Percentiles rank a stretch among this genome's conserved stretches.
Conservation (phyloP, 2,113 vertebrate species). For the Hypanus sabinus region DNA sequence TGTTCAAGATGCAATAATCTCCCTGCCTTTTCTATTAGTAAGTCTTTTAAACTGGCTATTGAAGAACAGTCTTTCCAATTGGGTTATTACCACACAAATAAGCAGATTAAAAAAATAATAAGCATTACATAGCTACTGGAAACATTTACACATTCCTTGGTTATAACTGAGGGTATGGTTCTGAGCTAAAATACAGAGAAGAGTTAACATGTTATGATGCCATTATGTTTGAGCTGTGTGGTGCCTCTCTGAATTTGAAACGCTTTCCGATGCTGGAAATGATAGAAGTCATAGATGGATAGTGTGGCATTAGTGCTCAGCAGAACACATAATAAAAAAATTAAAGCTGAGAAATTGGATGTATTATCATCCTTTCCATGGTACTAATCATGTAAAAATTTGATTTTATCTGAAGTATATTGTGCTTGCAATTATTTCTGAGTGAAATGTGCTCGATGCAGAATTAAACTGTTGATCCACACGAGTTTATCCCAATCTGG, state of each 20-base stretch:
- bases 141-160: neutral
- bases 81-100: neutral
- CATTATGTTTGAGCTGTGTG: neutral
- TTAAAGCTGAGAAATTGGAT: neutral
- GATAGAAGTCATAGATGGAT: neutral
- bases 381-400: too few species aligned
- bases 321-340: neutral
- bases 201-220: too few species aligned
- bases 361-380: too few species aligned
- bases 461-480: too few species aligned
- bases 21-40: neutral
- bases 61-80: neutral
- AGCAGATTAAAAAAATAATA: neutral
- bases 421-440: too few species aligned
- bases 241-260: neutral
- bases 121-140: neutral
- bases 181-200: neutral
- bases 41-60: neutral
- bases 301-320: neutral
- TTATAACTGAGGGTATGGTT: neutral
- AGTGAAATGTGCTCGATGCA: too few species aligned
- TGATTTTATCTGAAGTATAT: too few species aligned
- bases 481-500: too few species aligned
- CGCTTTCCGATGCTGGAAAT: neutral
- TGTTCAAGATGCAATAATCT: too few species aligned